Percentiles rank a stretch among this genome's conserved stretches.
phyloP scores from a whole-genome alignment of 1,140 invertebrate species.

The Piezodorus guildinii region DNA sequence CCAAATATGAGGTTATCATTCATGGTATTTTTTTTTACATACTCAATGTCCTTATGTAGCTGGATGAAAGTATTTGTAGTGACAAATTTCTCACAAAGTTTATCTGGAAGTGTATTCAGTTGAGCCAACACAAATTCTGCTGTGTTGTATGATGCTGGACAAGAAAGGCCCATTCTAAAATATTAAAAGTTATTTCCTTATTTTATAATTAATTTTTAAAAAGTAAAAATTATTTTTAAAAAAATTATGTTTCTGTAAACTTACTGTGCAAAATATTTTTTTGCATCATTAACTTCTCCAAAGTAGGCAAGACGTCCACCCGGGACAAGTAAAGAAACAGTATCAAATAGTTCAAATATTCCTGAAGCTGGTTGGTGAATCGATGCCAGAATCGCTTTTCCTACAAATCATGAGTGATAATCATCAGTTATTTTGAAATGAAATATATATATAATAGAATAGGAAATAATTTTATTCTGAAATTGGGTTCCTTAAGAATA shows the following conservation, averaged over 20 bases:
- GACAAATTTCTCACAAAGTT: conserved; percentile 41
- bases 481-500: too few species aligned
- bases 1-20: conserved; percentile 11
- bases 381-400: conserved; percentile 68
- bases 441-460: too few species aligned
- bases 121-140: conserved; percentile 58
- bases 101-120: conserved; percentile 44
- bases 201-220: too few species aligned
- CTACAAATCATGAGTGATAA: background rate
- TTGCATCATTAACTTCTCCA: conserved; percentile 26
- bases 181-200: conserved; percentile 13
- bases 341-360: conserved; percentile 91
- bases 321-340: conserved; percentile 57
- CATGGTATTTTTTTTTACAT: background rate
- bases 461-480: too few species aligned
- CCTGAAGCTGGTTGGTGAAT: conserved; percentile 94
- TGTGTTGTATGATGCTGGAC: conserved; percentile 53
- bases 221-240: background rate
- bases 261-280: conserved; percentile 22
- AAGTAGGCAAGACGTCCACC: conserved; percentile 59
- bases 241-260: background rate
- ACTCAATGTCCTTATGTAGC: conserved; percentile 17
- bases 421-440: too few species aligned
- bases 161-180: conserved; percentile 43
- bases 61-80: conserved; percentile 34